phyloP scores from a whole-genome alignment of 2,888 invertebrate species.

The Nemotelus pantherinus region DNA sequence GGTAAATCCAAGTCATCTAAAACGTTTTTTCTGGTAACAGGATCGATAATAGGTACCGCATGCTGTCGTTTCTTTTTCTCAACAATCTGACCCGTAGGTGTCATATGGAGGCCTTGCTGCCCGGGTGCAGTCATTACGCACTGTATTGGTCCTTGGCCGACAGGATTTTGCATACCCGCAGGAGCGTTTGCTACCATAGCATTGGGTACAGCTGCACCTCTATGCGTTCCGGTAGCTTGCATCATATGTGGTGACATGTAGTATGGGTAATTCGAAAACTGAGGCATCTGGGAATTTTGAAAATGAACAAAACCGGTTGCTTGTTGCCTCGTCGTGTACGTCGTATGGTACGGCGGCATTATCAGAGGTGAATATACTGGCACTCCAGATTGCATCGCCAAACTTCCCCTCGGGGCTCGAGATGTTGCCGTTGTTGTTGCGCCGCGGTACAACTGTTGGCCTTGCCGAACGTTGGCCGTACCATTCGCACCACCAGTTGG shows the following conservation, averaged over 20 bases:
- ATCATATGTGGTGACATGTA: constrained; percentile 5
- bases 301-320: constrained; percentile 54
- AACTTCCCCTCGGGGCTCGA: constrained; percentile 51
- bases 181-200: constrained; percentile 64
- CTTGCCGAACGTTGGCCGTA: constrained; percentile 51
- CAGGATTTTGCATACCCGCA: constrained; percentile 59
- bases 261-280: constrained; percentile 23
- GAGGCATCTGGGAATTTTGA: constrained; percentile 26
- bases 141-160: constrained; percentile 63
- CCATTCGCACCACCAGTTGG: constrained; percentile 32
- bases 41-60: constrained; percentile 63
- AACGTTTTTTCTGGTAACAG: constrained; percentile 60
- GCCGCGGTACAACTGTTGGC: constrained; percentile 58
- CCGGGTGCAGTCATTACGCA: constrained; percentile 56
- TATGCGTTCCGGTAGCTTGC: constrained; percentile 5
- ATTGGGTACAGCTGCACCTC: constrained; percentile 39
- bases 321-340: constrained; percentile 55
- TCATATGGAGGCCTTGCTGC: background rate
- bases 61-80: constrained; percentile 55
- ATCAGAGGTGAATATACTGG: constrained; percentile 51
- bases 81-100: background rate
- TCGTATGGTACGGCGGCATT: constrained; percentile 57
- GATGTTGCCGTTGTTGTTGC: constrained; percentile 56
- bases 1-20: constrained; percentile 58
- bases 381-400: constrained; percentile 53